Evolutionary conservation across 2,113 vertebrate genomes (phyloP), one percentile per base, ranked within the genome.

Genomic region (Myrmecophaga tridactyla): DNA sequence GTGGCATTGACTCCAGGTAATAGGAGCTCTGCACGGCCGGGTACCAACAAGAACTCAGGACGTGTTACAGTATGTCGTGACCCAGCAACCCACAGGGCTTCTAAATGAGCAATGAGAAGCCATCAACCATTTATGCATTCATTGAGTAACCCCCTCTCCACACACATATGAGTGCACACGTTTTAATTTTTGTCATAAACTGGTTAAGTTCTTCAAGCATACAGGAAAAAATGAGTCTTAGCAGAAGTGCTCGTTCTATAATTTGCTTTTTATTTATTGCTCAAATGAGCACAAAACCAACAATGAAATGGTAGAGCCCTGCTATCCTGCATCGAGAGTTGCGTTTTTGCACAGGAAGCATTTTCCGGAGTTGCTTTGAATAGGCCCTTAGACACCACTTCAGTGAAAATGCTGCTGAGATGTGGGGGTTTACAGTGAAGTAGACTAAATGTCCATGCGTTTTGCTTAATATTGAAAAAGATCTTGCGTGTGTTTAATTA

Each of bases 291-390:
- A 87, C 56, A 96, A 92, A 86, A 70, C 6, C 65, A 93, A 51
- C 53, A 94, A 27, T 60, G 88, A 93, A 94, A 89, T 80, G 81
- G 85, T 11, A 73, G 86, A 90, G 72, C 58, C 39, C 70, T 86
- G 78, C 41, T 94, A 73, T 62, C 72, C 56, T 83, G 81, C 48
- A 85, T 27, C 72, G 65, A 95, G 95, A 90, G 77, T 51, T 94
- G 80, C 46, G 62, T 94, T 94, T 94, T 77, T 80, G 89, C 90
- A 85, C 39, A 86, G 92, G 81, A 93, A 94, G 92, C 63, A 46
- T 94, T 97, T 97, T 97, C 90, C 4, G 4, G 87, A 95, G 67
- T 80, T 96, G 56, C 95, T 94, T 60, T 92, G 88, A 96, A 94
- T 95, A 53, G 94, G 85, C 27, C 97, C 94, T 95, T 73, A 86